Evolutionary conservation across 2,888 invertebrate species (phyloP).

Genomic region (Lymantria dispar): DNA sequence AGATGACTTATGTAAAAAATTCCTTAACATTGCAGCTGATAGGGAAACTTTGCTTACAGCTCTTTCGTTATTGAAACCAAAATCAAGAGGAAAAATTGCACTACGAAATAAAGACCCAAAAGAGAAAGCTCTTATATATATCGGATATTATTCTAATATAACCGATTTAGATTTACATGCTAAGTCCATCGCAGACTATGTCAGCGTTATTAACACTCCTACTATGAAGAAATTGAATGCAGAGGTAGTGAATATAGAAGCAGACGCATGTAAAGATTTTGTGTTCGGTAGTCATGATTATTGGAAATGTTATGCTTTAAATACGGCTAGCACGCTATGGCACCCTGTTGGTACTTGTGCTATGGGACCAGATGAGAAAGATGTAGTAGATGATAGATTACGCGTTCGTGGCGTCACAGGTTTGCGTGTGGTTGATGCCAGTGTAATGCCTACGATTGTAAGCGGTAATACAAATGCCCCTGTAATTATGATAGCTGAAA

Average conservation of each 20-base stretch:
- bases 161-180: conserved; percentile 37
- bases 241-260: conserved; percentile 26
- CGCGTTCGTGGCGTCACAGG: conserved; percentile 76
- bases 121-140: conserved; percentile 37
- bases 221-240: conserved; percentile 35
- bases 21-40: conserved; percentile 28
- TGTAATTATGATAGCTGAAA: conserved; percentile 83
- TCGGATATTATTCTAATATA: conserved; percentile 41
- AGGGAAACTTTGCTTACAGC: conserved; percentile 34
- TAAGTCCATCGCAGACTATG: conserved; percentile 32
- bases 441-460: conserved; percentile 82
- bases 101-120: conserved; percentile 42
- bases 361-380: conserved; percentile 57
- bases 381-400: conserved; percentile 5
- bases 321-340: conserved; percentile 42
- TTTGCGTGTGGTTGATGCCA: conserved; percentile 83
- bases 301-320: conserved; percentile 54
- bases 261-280: conserved; percentile 37
- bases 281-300: conserved; percentile 45
- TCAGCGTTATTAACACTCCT: conserved; percentile 35
- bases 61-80: conserved; percentile 42
- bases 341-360: conserved; percentile 1
- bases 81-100: conserved; percentile 46
- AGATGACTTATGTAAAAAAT: conserved; percentile 35
- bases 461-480: conserved; percentile 83